Evolutionary conservation across 2,113 vertebrate species (phyloP).

Genomic region (Carettochelys insculpta): DNA sequence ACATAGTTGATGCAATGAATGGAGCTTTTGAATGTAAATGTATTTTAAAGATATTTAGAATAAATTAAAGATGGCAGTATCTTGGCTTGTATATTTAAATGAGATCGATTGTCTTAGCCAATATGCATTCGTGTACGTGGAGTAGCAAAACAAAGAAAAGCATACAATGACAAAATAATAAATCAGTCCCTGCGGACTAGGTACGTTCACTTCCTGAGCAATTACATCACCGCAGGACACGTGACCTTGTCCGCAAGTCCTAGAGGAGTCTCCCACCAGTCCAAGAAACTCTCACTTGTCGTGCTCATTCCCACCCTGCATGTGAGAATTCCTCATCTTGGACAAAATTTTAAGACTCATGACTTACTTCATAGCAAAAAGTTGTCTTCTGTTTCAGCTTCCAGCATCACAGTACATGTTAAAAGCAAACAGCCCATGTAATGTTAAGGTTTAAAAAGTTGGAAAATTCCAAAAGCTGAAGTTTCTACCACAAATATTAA

Average conservation of each 20-base stretch:
- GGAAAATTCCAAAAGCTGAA: neutral
- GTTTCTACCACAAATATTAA: neutral
- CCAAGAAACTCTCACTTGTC: neutral
- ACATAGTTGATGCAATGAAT: neutral
- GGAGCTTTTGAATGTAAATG: slow-evolving; percentile 10
- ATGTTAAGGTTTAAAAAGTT: neutral
- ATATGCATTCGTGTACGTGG: neutral
- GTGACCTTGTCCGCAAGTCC: slow-evolving; percentile 34
- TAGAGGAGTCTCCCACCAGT: slow-evolving; percentile 13
- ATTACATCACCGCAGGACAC: slow-evolving; percentile 32
- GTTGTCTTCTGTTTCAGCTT: neutral
- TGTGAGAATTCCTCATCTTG: neutral
- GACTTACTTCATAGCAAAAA: neutral
- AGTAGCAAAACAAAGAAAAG: slow-evolving; percentile 17
- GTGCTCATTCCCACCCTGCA: slow-evolving; percentile 11
- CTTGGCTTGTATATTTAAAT: slow-evolving; percentile 8
- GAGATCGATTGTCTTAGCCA: neutral
- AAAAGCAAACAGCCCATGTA: neutral
- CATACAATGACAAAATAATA: slow-evolving; percentile 20
- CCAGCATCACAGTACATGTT: neutral
- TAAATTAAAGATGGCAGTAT: slow-evolving; percentile 15
- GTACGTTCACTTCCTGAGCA: slow-evolving; percentile 12
- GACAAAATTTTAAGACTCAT: neutral
- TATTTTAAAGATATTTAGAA: slow-evolving; percentile 25
- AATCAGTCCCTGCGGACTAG: neutral